These are phyloP conservation scores for Pampus argenteus DNA, from an alignment of 2,797 vertebrate species.

Conservation along the genomic window DNA sequence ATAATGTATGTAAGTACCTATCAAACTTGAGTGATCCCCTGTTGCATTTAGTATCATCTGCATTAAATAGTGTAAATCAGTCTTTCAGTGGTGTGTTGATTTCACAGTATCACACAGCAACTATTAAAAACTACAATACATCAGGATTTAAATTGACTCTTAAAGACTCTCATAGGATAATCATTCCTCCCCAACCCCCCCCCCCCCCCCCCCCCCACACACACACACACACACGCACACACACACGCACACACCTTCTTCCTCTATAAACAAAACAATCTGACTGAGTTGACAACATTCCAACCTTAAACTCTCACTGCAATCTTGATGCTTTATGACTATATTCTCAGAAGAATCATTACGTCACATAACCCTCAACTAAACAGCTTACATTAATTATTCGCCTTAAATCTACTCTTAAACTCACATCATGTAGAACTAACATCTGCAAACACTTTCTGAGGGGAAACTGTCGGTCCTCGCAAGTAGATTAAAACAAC, in stretches of 20 bases:
- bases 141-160: slow-evolving; percentile 3
- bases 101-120: background rate
- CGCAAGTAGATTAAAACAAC: background rate
- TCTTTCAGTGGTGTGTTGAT: background rate
- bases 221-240: too few species aligned
- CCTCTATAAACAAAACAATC: slow-evolving; percentile 1
- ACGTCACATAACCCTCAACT: background rate
- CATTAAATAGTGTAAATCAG: background rate
- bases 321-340: background rate
- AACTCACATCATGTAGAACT: background rate
- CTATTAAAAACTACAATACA: background rate
- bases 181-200: background rate
- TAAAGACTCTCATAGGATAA: background rate
- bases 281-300: background rate
- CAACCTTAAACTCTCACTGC: background rate
- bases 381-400: background rate
- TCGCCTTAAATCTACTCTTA: background rate
- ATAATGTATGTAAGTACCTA: too few species aligned
- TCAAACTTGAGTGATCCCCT: background rate
- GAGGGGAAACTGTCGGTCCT: background rate
- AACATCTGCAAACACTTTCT: background rate
- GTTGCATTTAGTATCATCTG: background rate
- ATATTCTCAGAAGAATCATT: background rate
- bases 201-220: too few species aligned
- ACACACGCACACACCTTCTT: too few species aligned